phyloP scores from a whole-genome alignment of 2,797 vertebrate species.

The Chrosomus eos region DNA sequence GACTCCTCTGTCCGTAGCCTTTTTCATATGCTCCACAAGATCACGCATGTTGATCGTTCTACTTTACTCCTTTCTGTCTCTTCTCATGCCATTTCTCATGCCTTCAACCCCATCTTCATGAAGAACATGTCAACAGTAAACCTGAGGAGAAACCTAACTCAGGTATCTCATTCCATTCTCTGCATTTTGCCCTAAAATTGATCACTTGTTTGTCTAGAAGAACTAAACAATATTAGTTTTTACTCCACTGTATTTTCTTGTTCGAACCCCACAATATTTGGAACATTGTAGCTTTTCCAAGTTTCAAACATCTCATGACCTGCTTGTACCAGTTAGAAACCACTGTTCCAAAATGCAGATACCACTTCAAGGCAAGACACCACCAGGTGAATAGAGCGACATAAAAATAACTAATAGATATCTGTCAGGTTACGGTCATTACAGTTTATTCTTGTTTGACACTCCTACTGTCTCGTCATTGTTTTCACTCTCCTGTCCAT shows the following conservation, averaged over 20 bases:
- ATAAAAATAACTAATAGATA: neutral
- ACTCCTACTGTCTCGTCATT: neutral
- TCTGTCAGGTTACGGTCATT: neutral
- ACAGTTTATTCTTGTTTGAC: neutral
- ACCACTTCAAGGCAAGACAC: neutral
- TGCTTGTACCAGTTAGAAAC: slow-evolving; percentile 7
- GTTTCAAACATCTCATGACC: neutral
- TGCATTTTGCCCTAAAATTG: neutral
- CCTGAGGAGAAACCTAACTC: slow-evolving; percentile 54
- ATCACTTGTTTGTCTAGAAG: neutral
- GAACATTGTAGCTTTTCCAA: neutral
- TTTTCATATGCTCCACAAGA: slow-evolving; percentile 8
- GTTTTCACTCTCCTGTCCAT: too few relatives aligned
- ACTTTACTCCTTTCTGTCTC: slow-evolving; percentile 35
- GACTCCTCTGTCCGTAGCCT: slow-evolving; percentile 1
- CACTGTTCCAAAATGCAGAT: neutral
- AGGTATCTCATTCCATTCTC: slow-evolving; percentile 31
- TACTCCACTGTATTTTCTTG: neutral
- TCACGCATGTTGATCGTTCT: slow-evolving; percentile 11
- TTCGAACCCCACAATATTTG: neutral
- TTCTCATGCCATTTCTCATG: slow-evolving; percentile 34
- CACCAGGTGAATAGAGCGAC: neutral
- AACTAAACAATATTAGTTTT: neutral
- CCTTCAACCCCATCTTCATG: slow-evolving; percentile 43
- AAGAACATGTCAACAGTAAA: slow-evolving; percentile 60